A percentile compares a stretch with the other conserved stretches of the same genome.
These are phyloP conservation scores for Gryllus longicercus DNA, from an alignment of 2,888 invertebrate species.

Conservation along the genomic window DNA sequence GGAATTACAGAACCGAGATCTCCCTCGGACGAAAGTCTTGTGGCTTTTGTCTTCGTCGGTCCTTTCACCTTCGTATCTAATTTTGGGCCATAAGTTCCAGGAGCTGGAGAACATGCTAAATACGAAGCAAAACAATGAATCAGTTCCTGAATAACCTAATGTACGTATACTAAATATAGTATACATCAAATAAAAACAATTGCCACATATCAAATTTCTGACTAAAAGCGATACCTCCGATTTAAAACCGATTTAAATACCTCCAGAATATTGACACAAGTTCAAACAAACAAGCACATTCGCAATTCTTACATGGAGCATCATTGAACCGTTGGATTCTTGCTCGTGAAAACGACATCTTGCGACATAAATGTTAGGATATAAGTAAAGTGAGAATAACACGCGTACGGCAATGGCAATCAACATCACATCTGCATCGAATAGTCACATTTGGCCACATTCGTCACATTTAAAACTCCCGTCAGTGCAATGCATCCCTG, in stretches of 20 bases:
- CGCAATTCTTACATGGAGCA: slow-evolving; percentile 49
- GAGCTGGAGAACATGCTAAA: slow-evolving; percentile 52
- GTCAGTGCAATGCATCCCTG: background rate
- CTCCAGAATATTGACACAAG: background rate
- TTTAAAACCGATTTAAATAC: background rate
- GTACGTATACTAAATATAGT: background rate
- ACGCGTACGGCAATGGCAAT: background rate
- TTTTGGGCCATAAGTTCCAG: slow-evolving; percentile 53
- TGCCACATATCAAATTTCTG: too few species aligned
- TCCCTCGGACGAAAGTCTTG: background rate
- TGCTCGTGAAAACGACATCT: slow-evolving; percentile 57
- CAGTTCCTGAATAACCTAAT: background rate
- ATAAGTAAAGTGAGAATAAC: background rate
- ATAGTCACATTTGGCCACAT: background rate
- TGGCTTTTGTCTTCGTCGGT: slow-evolving; percentile 39
- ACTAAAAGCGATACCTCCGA: background rate
- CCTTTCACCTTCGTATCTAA: slow-evolving; percentile 48
- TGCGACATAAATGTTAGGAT: slow-evolving; percentile 27
- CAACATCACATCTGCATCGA: background rate
- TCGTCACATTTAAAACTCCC: background rate
- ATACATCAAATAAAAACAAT: too few species aligned
- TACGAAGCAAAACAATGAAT: slow-evolving; percentile 29
- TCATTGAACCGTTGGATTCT: slow-evolving; percentile 57
- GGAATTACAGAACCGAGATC: slow-evolving; percentile 36
- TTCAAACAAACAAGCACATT: background rate